phyloP scores from a whole-genome alignment of 2,113 vertebrate genomes.

The Rutilus rutilus region DNA sequence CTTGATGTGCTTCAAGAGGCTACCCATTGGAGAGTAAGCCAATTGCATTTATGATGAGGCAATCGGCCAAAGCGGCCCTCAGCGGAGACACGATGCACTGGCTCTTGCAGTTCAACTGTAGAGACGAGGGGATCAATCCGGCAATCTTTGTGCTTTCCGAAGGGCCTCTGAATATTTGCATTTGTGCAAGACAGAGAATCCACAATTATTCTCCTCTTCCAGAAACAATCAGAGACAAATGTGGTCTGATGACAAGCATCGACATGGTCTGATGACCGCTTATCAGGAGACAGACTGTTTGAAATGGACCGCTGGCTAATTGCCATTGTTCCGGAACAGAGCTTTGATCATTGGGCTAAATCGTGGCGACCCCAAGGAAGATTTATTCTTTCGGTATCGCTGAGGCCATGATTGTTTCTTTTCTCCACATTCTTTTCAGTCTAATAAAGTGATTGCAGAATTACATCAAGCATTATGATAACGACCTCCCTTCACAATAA shows the following conservation, averaged over 20 bases:
- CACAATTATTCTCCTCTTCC: conserved; percentile 12
- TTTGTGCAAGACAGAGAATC: neutral
- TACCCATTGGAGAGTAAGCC: neutral
- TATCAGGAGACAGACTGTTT: neutral
- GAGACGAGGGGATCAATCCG: conserved; percentile 4
- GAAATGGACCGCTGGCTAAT: conserved; percentile 7
- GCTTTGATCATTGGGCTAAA: conserved; percentile 20
- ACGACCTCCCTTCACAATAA: conserved; percentile 6
- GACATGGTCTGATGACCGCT: neutral
- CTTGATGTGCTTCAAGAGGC: conserved; percentile 31
- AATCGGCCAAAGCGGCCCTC: conserved; percentile 29
- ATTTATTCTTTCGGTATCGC: neutral
- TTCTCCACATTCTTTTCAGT: neutral
- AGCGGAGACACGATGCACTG: neutral
- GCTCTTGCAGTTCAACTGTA: neutral
- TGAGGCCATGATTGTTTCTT: neutral
- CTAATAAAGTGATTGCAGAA: neutral
- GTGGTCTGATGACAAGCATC: neutral
- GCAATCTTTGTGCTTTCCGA: conserved; percentile 12
- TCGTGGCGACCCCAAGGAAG: neutral
- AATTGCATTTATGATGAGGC: conserved; percentile 28
- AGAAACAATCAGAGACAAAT: conserved; percentile 16
- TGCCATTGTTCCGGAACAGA: conserved; percentile 37
- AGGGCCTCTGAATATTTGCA: conserved; percentile 12
- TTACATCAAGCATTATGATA: neutral